Evolutionary conservation across 1,140 invertebrate species (phyloP), one percentile per base, ranked within the genome.

Genomic region (Periplaneta americana): DNA sequence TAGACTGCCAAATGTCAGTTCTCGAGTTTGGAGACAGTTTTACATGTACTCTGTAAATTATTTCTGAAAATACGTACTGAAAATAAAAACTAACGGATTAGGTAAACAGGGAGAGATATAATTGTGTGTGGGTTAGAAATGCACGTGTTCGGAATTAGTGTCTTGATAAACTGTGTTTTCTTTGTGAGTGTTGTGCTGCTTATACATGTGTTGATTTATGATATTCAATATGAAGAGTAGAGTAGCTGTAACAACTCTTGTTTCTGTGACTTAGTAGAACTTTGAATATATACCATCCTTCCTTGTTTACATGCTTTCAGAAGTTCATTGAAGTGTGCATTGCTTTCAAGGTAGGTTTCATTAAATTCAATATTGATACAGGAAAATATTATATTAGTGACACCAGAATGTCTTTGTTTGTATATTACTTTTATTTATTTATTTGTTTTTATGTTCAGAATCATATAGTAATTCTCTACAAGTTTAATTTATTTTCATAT

Each of bases 261-360:
- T 78, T 35, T 80, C 35, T 80, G 66, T 80, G 80, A 80, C 79
- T 37, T 78, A 22, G 81, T 81, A 81, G 81, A 78, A 37, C 28
- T 57, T 80, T 81, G 81, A 81, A 78, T 77, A 81, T 75, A 81
- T 78, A 75, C 80, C 39, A 18, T 81, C 74, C 81, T 83, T 82
- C 78, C 79, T 81, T 82, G 48, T 85, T 84, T 85, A 84, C 85
- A 85, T 84, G 82, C 83, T 81, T 79, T 91, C 94, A 95, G 95
- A 95, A 95, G 94, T 94, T 96, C 92, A 93, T 95, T 91, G 94
- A 96, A 92, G 94, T 95, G 91, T 96, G 95, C 93, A 94, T 95
- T 91, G 94, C 94, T 87, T 93, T 96, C 87, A 96, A 96, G 95
- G 95, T 96, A 94, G 94, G 94, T 90, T 85, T 83, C 36, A 28